Evolutionary conservation across 37 sponge, comb jelly and placozoan genomes (phyloP).

Genomic region (Aphrocallistes beatrix): DNA sequence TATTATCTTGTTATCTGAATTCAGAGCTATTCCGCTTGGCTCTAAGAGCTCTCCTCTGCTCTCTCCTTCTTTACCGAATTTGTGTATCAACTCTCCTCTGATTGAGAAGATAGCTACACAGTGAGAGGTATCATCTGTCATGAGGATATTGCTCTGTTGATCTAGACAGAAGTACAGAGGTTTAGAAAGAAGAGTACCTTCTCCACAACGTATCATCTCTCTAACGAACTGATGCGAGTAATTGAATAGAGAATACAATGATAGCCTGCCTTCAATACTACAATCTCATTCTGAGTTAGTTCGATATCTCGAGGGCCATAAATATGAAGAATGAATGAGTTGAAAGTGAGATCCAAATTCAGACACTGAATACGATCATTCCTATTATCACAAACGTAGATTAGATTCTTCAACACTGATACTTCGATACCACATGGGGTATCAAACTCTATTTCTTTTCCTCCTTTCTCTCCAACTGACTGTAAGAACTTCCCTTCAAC

Average conservation of each 20-base stretch:
- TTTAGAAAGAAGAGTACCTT: not conserved
- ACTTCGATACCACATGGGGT: not conserved
- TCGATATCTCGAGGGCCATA: not conserved
- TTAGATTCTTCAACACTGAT: not conserved
- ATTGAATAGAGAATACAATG: not conserved
- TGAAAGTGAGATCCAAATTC: not conserved
- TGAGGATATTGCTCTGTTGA: not conserved
- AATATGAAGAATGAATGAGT: not conserved
- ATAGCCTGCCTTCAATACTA: not conserved
- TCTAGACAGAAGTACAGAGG: not conserved
- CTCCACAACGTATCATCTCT: not conserved
- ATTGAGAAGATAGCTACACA: not conserved
- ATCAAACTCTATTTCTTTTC: too few relatives aligned
- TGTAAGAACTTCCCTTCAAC: not conserved
- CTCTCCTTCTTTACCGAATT: not conserved
- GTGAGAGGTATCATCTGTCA: not conserved
- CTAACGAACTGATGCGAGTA: not conserved
- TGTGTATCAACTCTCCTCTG: not conserved
- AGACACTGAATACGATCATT: not conserved
- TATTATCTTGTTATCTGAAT: not conserved
- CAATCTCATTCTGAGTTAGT: not conserved
- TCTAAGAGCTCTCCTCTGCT: not conserved
- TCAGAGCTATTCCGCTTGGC: not conserved
- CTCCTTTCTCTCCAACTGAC: too few relatives aligned
- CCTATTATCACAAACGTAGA: not conserved